phyloP scores from a whole-genome alignment of 2,797 vertebrate species.

The Crenichthys baileyi region DNA sequence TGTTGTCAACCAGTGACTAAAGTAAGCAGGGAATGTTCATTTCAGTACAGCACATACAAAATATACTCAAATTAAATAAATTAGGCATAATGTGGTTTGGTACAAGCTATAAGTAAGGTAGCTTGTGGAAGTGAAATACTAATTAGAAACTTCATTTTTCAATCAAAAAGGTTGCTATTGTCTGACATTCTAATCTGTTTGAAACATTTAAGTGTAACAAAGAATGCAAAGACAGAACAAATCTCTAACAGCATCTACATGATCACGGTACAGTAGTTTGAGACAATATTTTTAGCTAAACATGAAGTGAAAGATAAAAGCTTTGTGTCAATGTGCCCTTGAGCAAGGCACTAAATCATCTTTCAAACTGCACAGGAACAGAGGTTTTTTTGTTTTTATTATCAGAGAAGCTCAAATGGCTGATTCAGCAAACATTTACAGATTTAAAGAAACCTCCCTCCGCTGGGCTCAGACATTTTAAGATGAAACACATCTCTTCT shows the following conservation, averaged over 20 bases:
- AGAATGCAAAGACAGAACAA: background rate
- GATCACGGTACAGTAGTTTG: background rate
- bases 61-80: background rate
- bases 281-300: no score
- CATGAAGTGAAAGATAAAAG: background rate
- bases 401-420: background rate
- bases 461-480: background rate
- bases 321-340: background rate
- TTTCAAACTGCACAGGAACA: background rate
- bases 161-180: background rate
- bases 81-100: background rate
- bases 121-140: background rate
- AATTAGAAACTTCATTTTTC: background rate
- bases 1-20: background rate
- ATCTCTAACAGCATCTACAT: background rate
- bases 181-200: background rate
- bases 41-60: background rate
- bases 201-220: background rate
- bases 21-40: background rate
- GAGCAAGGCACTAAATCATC: slow-evolving; percentile 7
- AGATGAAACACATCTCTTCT: background rate
- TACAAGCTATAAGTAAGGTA: no score
- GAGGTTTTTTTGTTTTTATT: background rate
- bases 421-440: background rate
- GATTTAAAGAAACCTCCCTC: background rate